phyloP scores from a whole-genome alignment of 2,113 vertebrate species.

The Spilogale gracilis region DNA sequence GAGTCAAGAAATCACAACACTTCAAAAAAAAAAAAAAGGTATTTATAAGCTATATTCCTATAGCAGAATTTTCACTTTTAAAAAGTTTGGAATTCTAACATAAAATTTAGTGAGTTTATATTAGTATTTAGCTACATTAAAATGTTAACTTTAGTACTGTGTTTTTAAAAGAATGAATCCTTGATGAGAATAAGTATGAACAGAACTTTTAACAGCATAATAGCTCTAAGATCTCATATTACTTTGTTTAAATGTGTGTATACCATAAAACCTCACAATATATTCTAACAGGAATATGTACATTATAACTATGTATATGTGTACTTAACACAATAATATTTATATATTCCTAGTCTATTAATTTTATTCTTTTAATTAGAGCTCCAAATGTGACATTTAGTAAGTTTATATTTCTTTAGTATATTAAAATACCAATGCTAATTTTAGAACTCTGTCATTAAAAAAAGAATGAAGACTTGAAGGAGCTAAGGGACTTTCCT shows the following conservation, averaged over 20 bases:
- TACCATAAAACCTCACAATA: background rate
- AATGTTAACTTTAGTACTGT: background rate
- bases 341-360: background rate
- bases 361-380: slow-evolving; percentile 29
- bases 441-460: slow-evolving; percentile 3
- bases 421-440: slow-evolving; percentile 50
- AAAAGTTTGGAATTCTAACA: background rate
- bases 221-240: background rate
- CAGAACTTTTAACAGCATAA: background rate
- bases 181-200: slow-evolving; percentile 27
- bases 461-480: slow-evolving; percentile 44
- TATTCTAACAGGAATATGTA: slow-evolving; percentile 32
- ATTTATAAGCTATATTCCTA: background rate
- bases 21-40: background rate
- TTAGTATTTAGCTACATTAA: slow-evolving; percentile 26
- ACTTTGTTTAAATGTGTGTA: background rate
- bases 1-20: background rate
- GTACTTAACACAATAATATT: background rate
- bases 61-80: background rate
- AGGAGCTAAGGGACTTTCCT: slow-evolving; percentile 50
- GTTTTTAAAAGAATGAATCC: background rate
- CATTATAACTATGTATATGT: background rate
- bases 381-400: slow-evolving; percentile 32
- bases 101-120: background rate
- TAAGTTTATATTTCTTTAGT: slow-evolving; percentile 29